Evolutionary conservation across 2,797 vertebrate genomes (phyloP).

Genomic region (Pseudochromis fuscus): DNA sequence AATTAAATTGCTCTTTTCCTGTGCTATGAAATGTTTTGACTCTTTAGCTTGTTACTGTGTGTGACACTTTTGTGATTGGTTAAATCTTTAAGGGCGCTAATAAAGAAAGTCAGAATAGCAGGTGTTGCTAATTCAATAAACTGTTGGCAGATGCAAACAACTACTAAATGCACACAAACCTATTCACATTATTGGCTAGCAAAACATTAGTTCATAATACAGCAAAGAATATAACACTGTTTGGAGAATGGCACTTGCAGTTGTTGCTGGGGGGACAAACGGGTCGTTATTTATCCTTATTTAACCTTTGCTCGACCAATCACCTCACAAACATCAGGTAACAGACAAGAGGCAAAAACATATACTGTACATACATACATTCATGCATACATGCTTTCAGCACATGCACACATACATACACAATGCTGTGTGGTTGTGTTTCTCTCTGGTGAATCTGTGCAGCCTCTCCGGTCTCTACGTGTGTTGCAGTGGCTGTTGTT

Average conservation of each 20-base stretch:
- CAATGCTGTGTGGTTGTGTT: slow-evolving; percentile 85
- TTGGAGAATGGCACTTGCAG: slow-evolving; percentile 87
- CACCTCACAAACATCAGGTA: slow-evolving; percentile 85
- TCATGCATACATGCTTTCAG: slow-evolving; percentile 53
- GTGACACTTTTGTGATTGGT: neutral
- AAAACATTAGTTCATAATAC: slow-evolving; percentile 82
- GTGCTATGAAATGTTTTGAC: slow-evolving; percentile 4
- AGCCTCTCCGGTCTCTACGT: slow-evolving; percentile 68
- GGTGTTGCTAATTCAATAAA: slow-evolving; percentile 19
- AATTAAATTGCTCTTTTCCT: slow-evolving; percentile 1
- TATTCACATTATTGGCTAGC: slow-evolving; percentile 41
- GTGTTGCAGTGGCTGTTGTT: neutral
- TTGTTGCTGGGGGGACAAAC: slow-evolving; percentile 59
- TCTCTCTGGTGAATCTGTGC: slow-evolving; percentile 64
- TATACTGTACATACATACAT: slow-evolving; percentile 59
- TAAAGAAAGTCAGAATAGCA: slow-evolving; percentile 7
- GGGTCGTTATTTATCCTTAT: slow-evolving; percentile 43
- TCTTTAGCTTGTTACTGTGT: neutral
- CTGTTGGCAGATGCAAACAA: slow-evolving; percentile 36
- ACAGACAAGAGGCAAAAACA: slow-evolving; percentile 76
- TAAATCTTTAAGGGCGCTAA: slow-evolving; percentile 16
- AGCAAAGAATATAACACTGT: slow-evolving; percentile 77
- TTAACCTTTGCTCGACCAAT: slow-evolving; percentile 83
- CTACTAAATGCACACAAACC: slow-evolving; percentile 48
- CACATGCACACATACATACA: slow-evolving; percentile 78